A percentile compares a stretch with the other conserved stretches of the same genome.
Evolutionary conservation across 2,888 invertebrate genomes (phyloP).

Genomic region (Eudasyphora cyanicolor): DNA sequence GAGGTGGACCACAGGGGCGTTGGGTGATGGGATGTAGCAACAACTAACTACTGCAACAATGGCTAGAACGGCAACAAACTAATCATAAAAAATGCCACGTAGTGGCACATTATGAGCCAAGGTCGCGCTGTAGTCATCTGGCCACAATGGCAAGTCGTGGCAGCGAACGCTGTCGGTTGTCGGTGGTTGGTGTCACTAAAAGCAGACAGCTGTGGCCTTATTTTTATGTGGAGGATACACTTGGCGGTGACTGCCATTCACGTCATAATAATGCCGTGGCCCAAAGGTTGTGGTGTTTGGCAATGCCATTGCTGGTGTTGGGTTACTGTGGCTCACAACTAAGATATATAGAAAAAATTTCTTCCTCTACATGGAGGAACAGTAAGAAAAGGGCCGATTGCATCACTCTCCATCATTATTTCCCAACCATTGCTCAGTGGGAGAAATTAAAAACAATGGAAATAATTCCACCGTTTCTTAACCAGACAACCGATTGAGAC

Average conservation of each 20-base stretch:
- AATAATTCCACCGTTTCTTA: too few relatives aligned
- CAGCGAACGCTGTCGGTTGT: slow-evolving; percentile 31
- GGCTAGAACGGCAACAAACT: slow-evolving; percentile 34
- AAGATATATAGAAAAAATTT: too few relatives aligned
- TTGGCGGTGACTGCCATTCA: slow-evolving; percentile 36
- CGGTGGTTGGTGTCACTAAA: slow-evolving; percentile 49
- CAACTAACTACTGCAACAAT: slow-evolving; percentile 39
- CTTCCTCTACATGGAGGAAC: too few relatives aligned
- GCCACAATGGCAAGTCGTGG: slow-evolving; percentile 40
- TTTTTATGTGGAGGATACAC: slow-evolving; percentile 47
- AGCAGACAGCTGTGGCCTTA: slow-evolving; percentile 65
- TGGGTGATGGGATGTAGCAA: not conserved
- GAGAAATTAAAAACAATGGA: too few relatives aligned
- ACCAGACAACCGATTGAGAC: too few relatives aligned
- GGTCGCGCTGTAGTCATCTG: slow-evolving; percentile 47
- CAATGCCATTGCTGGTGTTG: not conserved
- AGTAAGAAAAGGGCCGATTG: too few relatives aligned
- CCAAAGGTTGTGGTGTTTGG: not conserved
- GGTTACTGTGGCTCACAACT: not conserved
- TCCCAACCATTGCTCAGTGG: too few relatives aligned
- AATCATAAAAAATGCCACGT: slow-evolving; percentile 62
- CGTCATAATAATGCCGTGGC: slow-evolving; percentile 51
- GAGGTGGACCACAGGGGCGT: too few relatives aligned
- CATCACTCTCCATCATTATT: too few relatives aligned
- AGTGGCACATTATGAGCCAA: slow-evolving; percentile 63